These are phyloP conservation scores for Platysteira castanea DNA, from an alignment of 2,113 vertebrate genomes.

Conservation along the genomic window DNA sequence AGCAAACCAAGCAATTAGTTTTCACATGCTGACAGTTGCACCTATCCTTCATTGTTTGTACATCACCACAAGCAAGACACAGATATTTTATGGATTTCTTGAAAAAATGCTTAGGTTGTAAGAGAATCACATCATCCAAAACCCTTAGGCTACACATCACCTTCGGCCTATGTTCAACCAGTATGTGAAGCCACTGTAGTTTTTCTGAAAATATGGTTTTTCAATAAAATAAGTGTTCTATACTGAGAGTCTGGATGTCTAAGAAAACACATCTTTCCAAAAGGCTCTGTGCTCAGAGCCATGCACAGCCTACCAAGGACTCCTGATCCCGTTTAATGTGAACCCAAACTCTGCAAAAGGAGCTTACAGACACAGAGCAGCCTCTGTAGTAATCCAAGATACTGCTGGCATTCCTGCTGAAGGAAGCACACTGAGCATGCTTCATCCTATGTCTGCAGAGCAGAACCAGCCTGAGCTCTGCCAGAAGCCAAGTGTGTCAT, in stretches of 20 bases:
- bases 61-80: background rate
- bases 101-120: background rate
- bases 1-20: background rate
- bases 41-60: background rate
- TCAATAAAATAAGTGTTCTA: background rate
- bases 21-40: background rate
- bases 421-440: constrained; percentile 2
- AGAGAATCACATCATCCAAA: background rate
- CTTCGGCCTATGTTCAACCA: background rate
- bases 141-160: background rate
- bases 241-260: background rate
- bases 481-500: background rate
- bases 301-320: background rate
- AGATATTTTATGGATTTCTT: background rate
- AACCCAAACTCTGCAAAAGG: background rate
- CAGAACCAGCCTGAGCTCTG: background rate
- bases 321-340: background rate
- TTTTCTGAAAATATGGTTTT: background rate
- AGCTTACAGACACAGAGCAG: background rate
- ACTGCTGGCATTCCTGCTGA: background rate
- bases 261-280: background rate
- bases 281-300: background rate
- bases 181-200: background rate
- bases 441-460: background rate
- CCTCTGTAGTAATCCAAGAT: background rate